These are phyloP conservation scores for Phaenicophaeus curvirostris DNA, from an alignment of 2,797 vertebrate genomes.

Conservation along the genomic window DNA sequence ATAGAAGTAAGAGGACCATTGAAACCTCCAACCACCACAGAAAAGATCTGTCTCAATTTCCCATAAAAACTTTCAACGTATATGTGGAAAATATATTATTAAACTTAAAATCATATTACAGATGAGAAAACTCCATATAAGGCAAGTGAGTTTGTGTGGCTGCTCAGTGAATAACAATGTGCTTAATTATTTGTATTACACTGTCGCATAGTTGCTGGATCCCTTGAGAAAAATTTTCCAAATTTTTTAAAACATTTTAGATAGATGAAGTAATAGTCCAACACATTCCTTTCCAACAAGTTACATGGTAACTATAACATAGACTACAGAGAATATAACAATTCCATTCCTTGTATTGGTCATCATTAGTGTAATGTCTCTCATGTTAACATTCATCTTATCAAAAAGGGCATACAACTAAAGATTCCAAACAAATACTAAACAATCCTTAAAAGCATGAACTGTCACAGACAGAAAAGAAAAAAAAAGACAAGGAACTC, in stretches of 20 bases:
- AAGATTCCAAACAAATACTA: not conserved
- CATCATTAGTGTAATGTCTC: not conserved
- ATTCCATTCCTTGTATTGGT: not conserved
- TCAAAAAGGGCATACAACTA: not conserved
- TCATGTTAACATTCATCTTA: not conserved
- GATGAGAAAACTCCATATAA: conserved; percentile 68
- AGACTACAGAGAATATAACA: not conserved
- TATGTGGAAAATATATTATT: not conserved
- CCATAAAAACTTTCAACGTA: not conserved
- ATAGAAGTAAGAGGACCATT: not conserved
- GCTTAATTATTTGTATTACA: conserved; percentile 75
- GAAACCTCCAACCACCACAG: not conserved
- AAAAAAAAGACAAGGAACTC: not conserved
- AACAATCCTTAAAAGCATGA: not conserved
- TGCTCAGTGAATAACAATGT: conserved; percentile 44
- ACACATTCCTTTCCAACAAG: conserved; percentile 59
- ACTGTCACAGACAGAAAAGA: not conserved
- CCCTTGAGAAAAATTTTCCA: conserved; percentile 73
- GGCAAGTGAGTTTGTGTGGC: conserved; percentile 38
- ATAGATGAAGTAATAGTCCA: conserved; percentile 73
- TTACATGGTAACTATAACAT: not conserved
- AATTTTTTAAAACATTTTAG: conserved; percentile 77
- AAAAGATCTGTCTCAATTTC: not conserved
- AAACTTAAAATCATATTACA: conserved; percentile 16
- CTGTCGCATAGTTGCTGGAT: conserved; percentile 58